Evolutionary conservation across 2,113 vertebrate species (phyloP).

Genomic region (Pimephales promelas): DNA sequence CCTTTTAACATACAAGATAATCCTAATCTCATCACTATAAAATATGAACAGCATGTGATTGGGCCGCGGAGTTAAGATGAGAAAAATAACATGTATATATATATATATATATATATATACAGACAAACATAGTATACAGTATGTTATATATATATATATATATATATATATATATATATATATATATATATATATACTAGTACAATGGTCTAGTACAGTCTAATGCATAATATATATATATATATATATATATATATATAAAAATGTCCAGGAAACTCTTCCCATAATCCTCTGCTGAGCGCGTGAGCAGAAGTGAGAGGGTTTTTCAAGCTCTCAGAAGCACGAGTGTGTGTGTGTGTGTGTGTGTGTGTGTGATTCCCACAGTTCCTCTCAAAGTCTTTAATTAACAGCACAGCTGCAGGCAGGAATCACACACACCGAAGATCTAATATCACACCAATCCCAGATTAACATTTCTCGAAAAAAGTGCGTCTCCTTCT

Average conservation of each 20-base stretch:
- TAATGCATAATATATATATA: no score
- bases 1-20: background rate
- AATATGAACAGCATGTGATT: background rate
- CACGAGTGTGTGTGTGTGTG: background rate
- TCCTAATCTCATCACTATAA: background rate
- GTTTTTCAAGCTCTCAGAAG: background rate
- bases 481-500: background rate
- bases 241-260: no score
- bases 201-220: no score
- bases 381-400: conserved; percentile 22
- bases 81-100: no score
- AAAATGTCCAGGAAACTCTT: conserved; percentile 9
- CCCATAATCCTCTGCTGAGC: conserved; percentile 7
- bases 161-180: no score
- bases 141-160: no score
- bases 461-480: background rate
- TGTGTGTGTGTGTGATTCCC: background rate
- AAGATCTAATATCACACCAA: conserved; percentile 28
- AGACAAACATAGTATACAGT: no score
- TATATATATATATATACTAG: no score
- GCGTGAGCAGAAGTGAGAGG: background rate
- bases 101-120: no score
- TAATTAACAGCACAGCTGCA: conserved; percentile 46
- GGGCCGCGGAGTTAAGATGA: no score
- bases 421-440: conserved; percentile 13